Conservation (phyloP, 2,113 vertebrate species). For the Pelecanus crispus region DNA sequence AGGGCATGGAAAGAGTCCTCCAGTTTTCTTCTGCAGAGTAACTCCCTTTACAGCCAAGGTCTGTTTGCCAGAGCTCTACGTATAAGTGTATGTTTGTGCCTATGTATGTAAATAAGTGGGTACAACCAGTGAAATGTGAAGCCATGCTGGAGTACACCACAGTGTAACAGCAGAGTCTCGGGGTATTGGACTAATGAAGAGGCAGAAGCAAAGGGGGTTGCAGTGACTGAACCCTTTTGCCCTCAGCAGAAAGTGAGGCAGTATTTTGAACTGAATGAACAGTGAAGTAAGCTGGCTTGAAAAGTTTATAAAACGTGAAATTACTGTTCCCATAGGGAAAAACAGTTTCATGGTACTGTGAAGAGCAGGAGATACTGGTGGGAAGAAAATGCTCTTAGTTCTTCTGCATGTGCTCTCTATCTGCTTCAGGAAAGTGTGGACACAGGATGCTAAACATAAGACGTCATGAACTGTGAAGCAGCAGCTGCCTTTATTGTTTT, state of each 20-base stretch:
- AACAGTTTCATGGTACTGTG: not conserved
- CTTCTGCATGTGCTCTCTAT: not conserved
- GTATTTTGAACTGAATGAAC: not conserved
- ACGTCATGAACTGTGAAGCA: not conserved
- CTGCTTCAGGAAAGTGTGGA: not conserved
- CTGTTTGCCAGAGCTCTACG: not conserved
- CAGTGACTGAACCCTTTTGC: not conserved
- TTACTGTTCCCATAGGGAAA: not conserved
- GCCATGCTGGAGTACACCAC: not conserved
- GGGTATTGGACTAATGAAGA: not conserved
- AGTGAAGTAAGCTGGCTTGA: not conserved
- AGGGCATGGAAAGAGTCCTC: not conserved
- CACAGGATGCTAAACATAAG: not conserved
- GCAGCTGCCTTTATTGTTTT: conserved; percentile 33
- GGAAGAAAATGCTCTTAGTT: not conserved
- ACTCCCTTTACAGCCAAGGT: not conserved
- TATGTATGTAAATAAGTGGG: not conserved
- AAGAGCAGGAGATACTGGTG: not conserved
- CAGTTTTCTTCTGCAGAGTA: not conserved
- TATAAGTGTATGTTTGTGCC: not conserved
- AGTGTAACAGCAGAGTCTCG: not conserved
- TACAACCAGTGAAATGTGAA: not conserved
- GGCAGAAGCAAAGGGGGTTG: not conserved
- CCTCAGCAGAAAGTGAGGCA: not conserved
- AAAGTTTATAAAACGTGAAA: not conserved